Evolutionary conservation across 2,797 vertebrate genomes (phyloP), one percentile per base, ranked within the genome.

Genomic region (Falco rusticolus): DNA sequence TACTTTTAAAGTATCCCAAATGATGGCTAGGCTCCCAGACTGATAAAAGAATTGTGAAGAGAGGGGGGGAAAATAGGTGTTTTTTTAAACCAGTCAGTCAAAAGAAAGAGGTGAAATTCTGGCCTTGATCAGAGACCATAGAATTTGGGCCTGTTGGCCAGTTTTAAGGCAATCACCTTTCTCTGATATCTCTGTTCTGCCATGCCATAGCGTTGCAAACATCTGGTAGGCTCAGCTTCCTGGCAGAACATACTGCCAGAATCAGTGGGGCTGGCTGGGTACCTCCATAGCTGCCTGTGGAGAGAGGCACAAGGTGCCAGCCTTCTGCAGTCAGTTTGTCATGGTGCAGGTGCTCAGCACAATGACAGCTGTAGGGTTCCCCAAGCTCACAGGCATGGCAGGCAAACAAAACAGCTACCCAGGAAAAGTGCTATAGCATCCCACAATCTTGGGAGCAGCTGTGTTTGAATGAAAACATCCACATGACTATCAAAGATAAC

Each of bases 21-120:
- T 0, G 0, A 77, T 5, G 22, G 9, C 39, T 25, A 77, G 45
- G 47, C 34, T 74, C 51, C 28, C 34, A 71, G 43, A 2, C 18
- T 56, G 17, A 61, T 9, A 7, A 43, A 61, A 70, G 76, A 22
- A 16, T 57, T 8, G 19, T 37, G 31, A 74, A 74, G 25, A 8
- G 8, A 9, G 3, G 7, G 8, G 22, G 5, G 5, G 1, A 3
- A 18, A 37, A 25, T 26, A 13, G 19, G 4, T 11, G 12, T 50
- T 81, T n/a, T 50, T 53, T 47, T 3, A 47, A 82, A 69, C 13
- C 53, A 51, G 11, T 47, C 37, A 63, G 39, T 16, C 29, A 11
- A 78, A 68, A 53, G 26, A 11, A 56, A 8, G 47, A 26, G 6
- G 24, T 45, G 31, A 84, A 76, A 86, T 34, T 53, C 43, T 53